phyloP scores from a whole-genome alignment of 2,888 invertebrate genomes.

The Harmothoe impar region DNA sequence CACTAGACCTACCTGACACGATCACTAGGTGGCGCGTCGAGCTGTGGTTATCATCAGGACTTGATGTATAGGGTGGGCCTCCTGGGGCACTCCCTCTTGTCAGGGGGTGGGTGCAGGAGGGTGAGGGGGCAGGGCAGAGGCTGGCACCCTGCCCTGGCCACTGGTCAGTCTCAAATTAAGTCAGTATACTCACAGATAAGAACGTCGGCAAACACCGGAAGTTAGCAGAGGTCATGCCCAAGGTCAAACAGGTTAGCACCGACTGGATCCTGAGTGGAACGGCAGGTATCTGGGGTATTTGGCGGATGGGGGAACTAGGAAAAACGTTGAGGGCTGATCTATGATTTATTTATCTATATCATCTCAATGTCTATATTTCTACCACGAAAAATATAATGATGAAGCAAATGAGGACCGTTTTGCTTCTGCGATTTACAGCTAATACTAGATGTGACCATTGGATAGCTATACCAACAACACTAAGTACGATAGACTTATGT shows the following conservation, averaged over 20 bases:
- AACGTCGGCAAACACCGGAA: not conserved
- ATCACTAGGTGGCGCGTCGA: not conserved
- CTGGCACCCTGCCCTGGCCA: conserved; percentile 17
- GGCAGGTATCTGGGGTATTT: too few species aligned
- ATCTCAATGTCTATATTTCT: too few species aligned
- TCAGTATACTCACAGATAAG: conserved; percentile 47
- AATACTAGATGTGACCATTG: too few species aligned
- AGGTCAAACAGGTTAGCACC: not conserved
- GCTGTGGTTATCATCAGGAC: not conserved
- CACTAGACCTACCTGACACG: not conserved
- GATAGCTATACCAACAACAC: too few species aligned
- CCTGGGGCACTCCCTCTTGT: not conserved
- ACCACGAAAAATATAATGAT: too few species aligned
- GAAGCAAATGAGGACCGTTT: too few species aligned
- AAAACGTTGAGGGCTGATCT: too few species aligned
- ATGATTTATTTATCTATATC: too few species aligned
- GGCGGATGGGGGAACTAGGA: too few species aligned
- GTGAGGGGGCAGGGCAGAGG: not conserved
- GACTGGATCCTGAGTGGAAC: too few species aligned
- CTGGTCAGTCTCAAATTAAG: conserved; percentile 50
- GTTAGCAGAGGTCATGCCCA: conserved; percentile 11
- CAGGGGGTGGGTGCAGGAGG: not conserved
- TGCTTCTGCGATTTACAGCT: too few species aligned
- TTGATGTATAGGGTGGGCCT: conserved; percentile 24
- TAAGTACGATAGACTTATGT: too few species aligned